Conservation (phyloP, 2,888 invertebrate genomes). For the Netelia fuscicornis region DNA sequence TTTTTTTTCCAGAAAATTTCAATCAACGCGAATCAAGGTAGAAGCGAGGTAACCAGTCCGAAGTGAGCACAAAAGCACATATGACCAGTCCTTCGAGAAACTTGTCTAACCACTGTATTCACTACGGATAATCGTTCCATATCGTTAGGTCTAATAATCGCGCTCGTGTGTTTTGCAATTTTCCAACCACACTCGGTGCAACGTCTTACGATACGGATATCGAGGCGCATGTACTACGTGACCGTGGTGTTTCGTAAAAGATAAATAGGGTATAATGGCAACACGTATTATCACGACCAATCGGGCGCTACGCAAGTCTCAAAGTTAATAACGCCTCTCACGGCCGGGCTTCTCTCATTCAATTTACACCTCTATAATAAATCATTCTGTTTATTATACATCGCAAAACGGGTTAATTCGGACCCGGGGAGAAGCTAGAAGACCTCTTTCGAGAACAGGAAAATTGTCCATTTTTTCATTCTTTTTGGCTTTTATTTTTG, state of each 20-base stretch:
- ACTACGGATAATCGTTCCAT: conserved; percentile 39
- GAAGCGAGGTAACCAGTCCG: too few relatives aligned
- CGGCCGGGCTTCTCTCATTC: conserved; percentile 35
- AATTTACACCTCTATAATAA: conserved; percentile 56
- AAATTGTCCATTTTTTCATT: neutral
- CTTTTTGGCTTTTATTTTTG: neutral
- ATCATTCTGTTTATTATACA: conserved; percentile 44
- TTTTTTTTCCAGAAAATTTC: conserved; percentile 33
- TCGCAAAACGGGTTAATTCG: neutral
- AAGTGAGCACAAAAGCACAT: neutral
- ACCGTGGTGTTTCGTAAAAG: conserved; percentile 49
- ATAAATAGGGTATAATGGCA: conserved; percentile 56
- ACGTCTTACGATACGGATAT: neutral
- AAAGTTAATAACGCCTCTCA: conserved; percentile 46
- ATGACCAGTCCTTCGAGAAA: neutral
- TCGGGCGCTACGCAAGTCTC: conserved; percentile 21
- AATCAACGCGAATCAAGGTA: conserved; percentile 25
- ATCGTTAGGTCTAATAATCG: conserved; percentile 49
- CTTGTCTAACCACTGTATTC: conserved; percentile 27
- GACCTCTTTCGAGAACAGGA: neutral
- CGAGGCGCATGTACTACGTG: conserved; percentile 7
- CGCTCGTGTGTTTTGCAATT: conserved; percentile 45
- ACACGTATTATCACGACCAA: conserved; percentile 48
- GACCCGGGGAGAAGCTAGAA: neutral
- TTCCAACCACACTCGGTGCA: neutral